These are phyloP conservation scores for Priocnemis perturbator DNA, from an alignment of 2,888 invertebrate genomes.

Conservation along the genomic window DNA sequence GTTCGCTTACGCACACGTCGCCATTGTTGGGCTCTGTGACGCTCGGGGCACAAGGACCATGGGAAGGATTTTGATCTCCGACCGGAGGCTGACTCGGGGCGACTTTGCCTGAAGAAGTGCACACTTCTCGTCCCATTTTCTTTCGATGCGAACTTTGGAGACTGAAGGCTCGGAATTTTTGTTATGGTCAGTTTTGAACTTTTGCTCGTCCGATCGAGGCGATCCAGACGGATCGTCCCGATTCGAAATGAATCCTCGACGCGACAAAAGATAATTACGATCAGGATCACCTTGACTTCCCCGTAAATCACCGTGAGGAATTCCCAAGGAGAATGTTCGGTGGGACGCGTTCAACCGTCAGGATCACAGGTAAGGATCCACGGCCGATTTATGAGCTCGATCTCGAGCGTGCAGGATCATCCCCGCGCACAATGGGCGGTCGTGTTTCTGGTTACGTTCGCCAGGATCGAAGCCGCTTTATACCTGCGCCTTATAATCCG, in stretches of 20 bases:
- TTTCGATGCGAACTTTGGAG: too few species aligned
- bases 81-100: too few species aligned
- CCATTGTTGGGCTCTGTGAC: neutral
- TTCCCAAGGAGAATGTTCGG: neutral
- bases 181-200: too few species aligned
- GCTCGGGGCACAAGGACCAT: conserved; percentile 2
- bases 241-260: too few species aligned
- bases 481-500: conserved; percentile 59
- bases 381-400: conserved; percentile 52
- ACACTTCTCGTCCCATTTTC: too few species aligned
- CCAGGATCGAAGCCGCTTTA: conserved; percentile 49
- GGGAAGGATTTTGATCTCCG: conserved; percentile 10
- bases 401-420: conserved; percentile 39
- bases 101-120: too few species aligned
- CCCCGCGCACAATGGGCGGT: conserved; percentile 53
- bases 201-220: too few species aligned
- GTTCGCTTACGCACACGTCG: conserved; percentile 1
- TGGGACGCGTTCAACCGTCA: conserved; percentile 19
- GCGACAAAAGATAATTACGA: too few species aligned
- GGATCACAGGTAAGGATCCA: conserved; percentile 50
- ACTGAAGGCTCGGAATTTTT: too few species aligned
- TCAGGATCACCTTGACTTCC: too few species aligned
- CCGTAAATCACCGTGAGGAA: too few species aligned
- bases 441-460: conserved; percentile 58
- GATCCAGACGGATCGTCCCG: too few species aligned